Evolutionary conservation across 2,888 invertebrate species (phyloP).

Genomic region (Rotaria socialis): DNA sequence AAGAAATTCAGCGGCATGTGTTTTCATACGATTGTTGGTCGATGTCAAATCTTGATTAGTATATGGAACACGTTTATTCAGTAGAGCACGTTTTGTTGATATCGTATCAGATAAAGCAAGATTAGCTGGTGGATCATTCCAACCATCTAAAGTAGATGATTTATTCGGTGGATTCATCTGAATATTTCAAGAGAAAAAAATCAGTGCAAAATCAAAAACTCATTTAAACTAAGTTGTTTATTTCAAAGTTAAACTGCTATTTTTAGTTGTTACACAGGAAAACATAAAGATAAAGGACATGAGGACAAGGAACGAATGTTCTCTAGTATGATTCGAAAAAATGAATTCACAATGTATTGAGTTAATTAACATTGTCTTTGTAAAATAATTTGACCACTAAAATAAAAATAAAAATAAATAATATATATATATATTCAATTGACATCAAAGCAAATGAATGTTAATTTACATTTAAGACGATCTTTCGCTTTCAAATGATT

Average conservation of each 20-base stretch:
- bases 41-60: constrained; percentile 15
- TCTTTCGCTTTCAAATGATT: constrained; percentile 26
- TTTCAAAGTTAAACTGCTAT: not conserved
- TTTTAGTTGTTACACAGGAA: not conserved
- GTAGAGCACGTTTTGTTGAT: not conserved
- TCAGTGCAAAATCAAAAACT: not conserved
- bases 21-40: not conserved
- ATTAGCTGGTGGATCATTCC: constrained; percentile 31
- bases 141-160: not conserved
- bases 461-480: constrained; percentile 30
- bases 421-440: not conserved
- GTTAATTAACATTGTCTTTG: constrained; percentile 27
- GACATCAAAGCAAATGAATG: not conserved
- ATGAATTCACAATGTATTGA: not conserved
- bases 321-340: not conserved
- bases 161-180: constrained; percentile 3
- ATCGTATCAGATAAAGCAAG: not conserved
- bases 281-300: not conserved
- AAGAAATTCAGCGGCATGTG: not conserved
- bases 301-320: not conserved
- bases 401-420: not conserved
- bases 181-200: not conserved
- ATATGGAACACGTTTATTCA: constrained; percentile 20
- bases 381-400: not conserved
- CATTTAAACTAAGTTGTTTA: not conserved